Percentiles rank a stretch among this genome's conserved stretches.
Conservation (phyloP, 2,113 vertebrate species). For the Lophura nycthemera region DNA sequence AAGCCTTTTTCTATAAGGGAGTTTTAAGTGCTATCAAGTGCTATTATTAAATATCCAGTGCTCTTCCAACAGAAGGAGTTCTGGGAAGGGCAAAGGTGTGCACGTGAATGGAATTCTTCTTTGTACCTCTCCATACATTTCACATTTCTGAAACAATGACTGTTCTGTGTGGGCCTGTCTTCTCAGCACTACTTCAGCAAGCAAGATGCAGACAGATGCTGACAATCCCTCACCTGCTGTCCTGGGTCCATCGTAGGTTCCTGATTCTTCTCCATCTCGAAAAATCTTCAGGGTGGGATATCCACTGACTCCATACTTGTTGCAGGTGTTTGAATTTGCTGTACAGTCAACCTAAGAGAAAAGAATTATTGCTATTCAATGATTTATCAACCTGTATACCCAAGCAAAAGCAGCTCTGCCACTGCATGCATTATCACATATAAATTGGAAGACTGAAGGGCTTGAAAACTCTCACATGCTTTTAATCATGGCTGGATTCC, state of each 20-base stretch:
- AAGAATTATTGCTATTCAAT: neutral
- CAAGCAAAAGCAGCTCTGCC: neutral
- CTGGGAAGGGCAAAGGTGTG: neutral
- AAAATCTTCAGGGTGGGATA: slow-evolving; percentile 98
- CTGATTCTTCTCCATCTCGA: slow-evolving; percentile 92
- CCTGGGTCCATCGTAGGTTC: slow-evolving; percentile 93
- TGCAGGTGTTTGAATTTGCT: slow-evolving; percentile 87
- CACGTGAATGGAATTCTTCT: neutral
- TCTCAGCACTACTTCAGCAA: neutral
- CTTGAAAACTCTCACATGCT: neutral
- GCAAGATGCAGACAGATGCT: neutral
- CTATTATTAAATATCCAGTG: neutral
- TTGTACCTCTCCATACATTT: neutral
- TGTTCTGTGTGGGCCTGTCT: accelerated
- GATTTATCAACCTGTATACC: accelerated
- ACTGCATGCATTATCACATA: accelerated
- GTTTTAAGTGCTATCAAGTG: neutral
- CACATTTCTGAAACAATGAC: neutral
- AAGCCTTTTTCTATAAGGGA: neutral
- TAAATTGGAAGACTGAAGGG: too few relatives aligned
- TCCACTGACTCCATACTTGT: slow-evolving; percentile 96
- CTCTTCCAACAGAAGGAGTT: neutral
- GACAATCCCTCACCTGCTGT: slow-evolving; percentile 83
- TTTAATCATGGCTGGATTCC: neutral
- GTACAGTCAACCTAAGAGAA: slow-evolving; percentile 93